Evolutionary conservation across 2,888 invertebrate species (phyloP), one percentile per base, ranked within the genome.

Genomic region (Rhaphigaster nebulosa): DNA sequence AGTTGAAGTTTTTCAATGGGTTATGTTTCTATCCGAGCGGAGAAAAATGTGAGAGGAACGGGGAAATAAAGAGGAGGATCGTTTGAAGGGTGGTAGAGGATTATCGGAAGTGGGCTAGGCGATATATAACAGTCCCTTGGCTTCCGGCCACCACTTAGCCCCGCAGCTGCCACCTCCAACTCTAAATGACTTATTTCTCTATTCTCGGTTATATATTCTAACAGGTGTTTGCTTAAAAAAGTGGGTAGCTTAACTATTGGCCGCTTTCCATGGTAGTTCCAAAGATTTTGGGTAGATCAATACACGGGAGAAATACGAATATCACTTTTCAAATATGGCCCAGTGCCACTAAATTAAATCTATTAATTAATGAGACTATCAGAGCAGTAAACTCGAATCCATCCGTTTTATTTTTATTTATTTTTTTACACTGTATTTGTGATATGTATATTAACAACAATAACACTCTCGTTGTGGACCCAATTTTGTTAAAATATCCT

Each of bases 61-160:
- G 34, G 70, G 70, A 76, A 6, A 76, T 76, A 76, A 38, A 76
- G 70, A 38, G 70, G 8, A 38, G 38, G 70, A 76, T 76, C 70
- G 38, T 76, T 76, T 38, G 70, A 76, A 76, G 70, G 20, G 8
- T n/a, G 45, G 8, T n/a, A 45, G 45, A 84, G 84, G 84, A 45
- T 84, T 84, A 84, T 84, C 84, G 84, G 84, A 84, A 84, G 45
- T 84, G 45, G 84, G 84, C 45, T n/a, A 84, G 84, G 38, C 20
- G 70, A 76, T 76, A 76, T 76, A 76, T 76, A 76, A 76, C 38
- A 76, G 70, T 23, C 8, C 0, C 20, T 65, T 76, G 70, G 70
- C 70, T 76, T 38, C 23, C 5, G 10, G 70, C 70, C 70, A 76
- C 34, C 70, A 38, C 70, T 76, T 76, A 65, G 34, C 70, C 70